A percentile compares a stretch with the other conserved stretches of the same genome.
These are phyloP conservation scores for Umimayanthus chanpuru DNA, from an alignment of 92 coral and sea anemone genomes.

Conservation along the genomic window DNA sequence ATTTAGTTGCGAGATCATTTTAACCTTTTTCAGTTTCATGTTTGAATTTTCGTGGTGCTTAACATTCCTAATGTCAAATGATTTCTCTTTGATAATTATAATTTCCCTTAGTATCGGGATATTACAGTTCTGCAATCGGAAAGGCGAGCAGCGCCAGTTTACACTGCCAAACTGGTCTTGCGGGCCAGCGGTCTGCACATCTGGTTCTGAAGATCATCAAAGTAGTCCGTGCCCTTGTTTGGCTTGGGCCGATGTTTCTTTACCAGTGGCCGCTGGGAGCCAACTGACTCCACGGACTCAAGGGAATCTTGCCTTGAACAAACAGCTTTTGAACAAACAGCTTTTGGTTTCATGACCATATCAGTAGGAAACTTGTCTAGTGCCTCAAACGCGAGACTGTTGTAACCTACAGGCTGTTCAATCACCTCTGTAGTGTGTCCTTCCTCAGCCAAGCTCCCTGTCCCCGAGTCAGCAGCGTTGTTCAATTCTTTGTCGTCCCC, in stretches of 20 bases:
- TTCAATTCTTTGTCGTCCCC: not conserved
- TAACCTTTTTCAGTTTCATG: too few species aligned
- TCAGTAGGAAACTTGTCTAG: slow-evolving; percentile 40
- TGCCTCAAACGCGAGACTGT: slow-evolving; percentile 4
- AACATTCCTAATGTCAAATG: not conserved
- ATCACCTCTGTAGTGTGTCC: not conserved
- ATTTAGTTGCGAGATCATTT: too few species aligned
- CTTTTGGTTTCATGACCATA: not conserved
- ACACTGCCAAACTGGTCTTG: slow-evolving; percentile 36
- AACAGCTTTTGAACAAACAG: not conserved
- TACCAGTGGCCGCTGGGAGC: slow-evolving; percentile 16
- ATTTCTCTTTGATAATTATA: not conserved
- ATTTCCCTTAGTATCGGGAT: not conserved
- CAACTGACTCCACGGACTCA: slow-evolving; percentile 15
- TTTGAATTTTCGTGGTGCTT: too few species aligned
- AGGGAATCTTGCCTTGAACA: slow-evolving; percentile 34
- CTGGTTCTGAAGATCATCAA: slow-evolving; percentile 36
- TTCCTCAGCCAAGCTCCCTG: slow-evolving; percentile 28
- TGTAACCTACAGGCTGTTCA: not conserved
- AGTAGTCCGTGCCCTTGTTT: slow-evolving; percentile 1
- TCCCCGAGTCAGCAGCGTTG: slow-evolving; percentile 23
- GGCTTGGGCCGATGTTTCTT: not conserved
- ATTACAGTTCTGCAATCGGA: not conserved
- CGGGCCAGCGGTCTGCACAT: slow-evolving; percentile 37
- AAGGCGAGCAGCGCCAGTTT: not conserved